Percentiles rank a stretch among this genome's conserved stretches.
These are phyloP conservation scores for Callopanchax toddi DNA, from an alignment of 2,113 vertebrate genomes.

Conservation along the genomic window DNA sequence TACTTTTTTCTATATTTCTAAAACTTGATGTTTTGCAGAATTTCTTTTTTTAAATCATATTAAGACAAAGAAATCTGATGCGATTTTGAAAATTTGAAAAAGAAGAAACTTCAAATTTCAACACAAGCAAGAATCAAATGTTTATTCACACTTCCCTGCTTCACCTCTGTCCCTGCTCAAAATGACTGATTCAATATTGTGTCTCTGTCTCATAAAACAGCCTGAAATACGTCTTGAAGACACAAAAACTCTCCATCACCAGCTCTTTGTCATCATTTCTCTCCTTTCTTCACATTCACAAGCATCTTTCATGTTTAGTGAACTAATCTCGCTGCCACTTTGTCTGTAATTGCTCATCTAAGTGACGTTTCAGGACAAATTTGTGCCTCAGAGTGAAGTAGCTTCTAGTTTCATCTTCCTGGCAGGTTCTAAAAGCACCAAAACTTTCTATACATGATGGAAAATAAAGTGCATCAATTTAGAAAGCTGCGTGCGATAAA, in stretches of 20 bases:
- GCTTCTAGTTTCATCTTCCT: neutral
- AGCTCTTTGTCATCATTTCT: neutral
- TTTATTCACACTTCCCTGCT: neutral
- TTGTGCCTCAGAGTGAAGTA: neutral
- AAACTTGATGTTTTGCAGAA: too few relatives aligned
- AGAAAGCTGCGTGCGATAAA: neutral
- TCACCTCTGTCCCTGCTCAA: neutral
- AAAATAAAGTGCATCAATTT: neutral
- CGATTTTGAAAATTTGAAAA: too few relatives aligned
- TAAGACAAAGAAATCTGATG: too few relatives aligned
- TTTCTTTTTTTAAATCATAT: too few relatives aligned
- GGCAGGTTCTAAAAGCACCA: constrained; percentile 12
- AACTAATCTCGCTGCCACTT: constrained; percentile 2
- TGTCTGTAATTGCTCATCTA: constrained; percentile 5
- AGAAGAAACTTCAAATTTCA: too few relatives aligned
- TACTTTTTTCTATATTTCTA: too few relatives aligned
- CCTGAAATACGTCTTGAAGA: neutral
- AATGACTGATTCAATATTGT: constrained; percentile 10
- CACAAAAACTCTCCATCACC: neutral
- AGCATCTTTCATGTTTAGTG: neutral
- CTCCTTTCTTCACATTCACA: neutral
- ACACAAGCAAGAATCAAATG: neutral
- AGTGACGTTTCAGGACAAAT: neutral
- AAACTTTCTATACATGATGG: constrained; percentile 4
- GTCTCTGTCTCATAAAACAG: constrained; percentile 4